Base-by-base conservation (phyloP, 2,113 vertebrate species). In the Centrocercus urophasianus region DNA sequence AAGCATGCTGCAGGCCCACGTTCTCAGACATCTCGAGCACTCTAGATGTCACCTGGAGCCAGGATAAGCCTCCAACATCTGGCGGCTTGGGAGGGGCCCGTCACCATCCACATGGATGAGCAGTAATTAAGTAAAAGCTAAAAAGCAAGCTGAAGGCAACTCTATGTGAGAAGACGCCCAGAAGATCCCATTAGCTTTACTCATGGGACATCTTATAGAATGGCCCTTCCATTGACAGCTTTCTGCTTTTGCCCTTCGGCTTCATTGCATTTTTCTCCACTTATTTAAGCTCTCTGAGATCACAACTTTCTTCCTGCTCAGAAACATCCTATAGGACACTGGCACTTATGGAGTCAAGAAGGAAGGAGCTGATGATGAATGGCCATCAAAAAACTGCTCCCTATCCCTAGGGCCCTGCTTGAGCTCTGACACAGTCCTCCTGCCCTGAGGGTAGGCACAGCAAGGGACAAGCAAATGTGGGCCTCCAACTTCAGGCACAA, bases 81-180 rank as follows among this genome's bases (percentile, higher is more conserved):
- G 28, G n/a, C 0, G 0, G 43, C 86, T 87, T 52, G 34, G 73
- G 48, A 92, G 54, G 21, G 9, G 52, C 27, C 74, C 10, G 76
- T 24, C 91, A 84, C 43, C 85, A 48, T 11, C 57, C 21, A n/a
- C 38, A 17, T 0, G 52, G 89, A 61, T 30, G 61, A 16, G 76
- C 52, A 48, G 69, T 7, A 64, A 77, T 32, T 47, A 67, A 72
- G 85, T 21, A 61, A 83, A 80, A 56, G 61, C 48, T 73, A 74
- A 59, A 45, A 84, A 59, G 84, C 34, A 45, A 88, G n/a, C 57
- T 84, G 89, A 90, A 94, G 80, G 79, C 48, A 82, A 36, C 52
- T 57, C 47, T 1, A 1, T 27, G 0, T 0, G 10, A 69, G 52
- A 86, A 90, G 24, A 48, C 0, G 0, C 47, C 63, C 80, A 36